Evolutionary conservation across 2,888 invertebrate genomes (phyloP), one percentile per base, ranked within the genome.

Genomic region (Petrolisthes cinctipes): DNA sequence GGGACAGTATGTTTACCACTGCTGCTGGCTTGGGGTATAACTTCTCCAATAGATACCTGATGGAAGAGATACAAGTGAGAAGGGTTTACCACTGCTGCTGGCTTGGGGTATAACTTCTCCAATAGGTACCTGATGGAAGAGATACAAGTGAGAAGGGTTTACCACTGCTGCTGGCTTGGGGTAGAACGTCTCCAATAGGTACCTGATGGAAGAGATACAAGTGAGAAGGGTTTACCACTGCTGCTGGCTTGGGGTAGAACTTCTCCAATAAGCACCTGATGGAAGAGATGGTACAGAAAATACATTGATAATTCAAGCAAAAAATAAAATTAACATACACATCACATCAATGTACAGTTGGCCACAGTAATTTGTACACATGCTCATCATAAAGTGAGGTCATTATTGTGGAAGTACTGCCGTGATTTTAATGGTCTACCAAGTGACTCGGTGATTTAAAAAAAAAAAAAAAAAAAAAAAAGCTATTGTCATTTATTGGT

Each of bases 71-170:
- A n/a, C 4, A 37, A 83, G 95, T 96, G 80, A 98, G 93, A 91
- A 98, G 95, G 93, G 97, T 95, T 95, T 20, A 95, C 94, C 0
- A 97, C 95, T 89, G 96, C 95, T 91, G 95, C 95, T 61, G 96
- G 95, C 88, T 95, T 94, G 0, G 97, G 97, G 91, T 94, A 94
- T 37, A 96, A 93, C 76, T 94, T 94, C 89, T 95, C 95, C 88
- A 98, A 93, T 91, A 98, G 95, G 91, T 97, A 98, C 91, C 95
- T 96, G 88, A 93, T 92, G 37, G 37, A 75, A 23, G 54, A 20
- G 1, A 37, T 51, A n/a, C 4, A 37, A 83, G 95, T 96, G 80
- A 98, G 93, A 91, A 98, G 95, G 93, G 97, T 95, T 95, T 20
- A 95, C 94, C 0, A 97, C 95, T 89, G 96, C 95, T 91, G 95